Percentiles rank a stretch among this genome's conserved stretches.
These are phyloP conservation scores for Dendrocincla tyrannina DNA, from an alignment of 2,797 vertebrate species.

Conservation along the genomic window DNA sequence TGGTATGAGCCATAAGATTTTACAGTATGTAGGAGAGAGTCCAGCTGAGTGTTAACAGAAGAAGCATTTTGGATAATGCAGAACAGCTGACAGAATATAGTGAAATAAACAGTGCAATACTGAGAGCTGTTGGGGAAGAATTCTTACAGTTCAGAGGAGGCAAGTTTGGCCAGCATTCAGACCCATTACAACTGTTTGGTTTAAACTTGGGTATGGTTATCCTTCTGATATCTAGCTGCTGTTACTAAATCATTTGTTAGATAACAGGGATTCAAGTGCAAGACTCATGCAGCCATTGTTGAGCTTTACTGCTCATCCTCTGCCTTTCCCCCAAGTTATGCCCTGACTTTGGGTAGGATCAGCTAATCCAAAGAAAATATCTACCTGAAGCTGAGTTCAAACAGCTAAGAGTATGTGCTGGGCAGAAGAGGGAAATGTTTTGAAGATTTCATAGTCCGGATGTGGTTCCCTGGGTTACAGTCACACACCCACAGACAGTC, in stretches of 20 bases:
- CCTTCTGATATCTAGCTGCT: background rate
- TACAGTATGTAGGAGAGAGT: constrained; percentile 70
- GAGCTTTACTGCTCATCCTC: background rate
- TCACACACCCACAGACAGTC: background rate
- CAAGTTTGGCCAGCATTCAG: constrained; percentile 57
- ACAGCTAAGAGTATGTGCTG: background rate
- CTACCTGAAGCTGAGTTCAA: background rate
- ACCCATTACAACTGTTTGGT: background rate
- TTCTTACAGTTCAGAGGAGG: constrained; percentile 66
- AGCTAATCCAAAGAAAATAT: background rate
- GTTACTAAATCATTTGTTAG: background rate
- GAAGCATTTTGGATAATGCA: constrained; percentile 68
- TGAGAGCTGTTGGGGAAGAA: constrained; percentile 18
- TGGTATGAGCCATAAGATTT: constrained; percentile 74
- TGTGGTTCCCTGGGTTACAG: background rate
- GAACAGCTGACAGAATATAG: constrained; percentile 69
- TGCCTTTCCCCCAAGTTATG: background rate
- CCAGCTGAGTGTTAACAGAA: constrained; percentile 73
- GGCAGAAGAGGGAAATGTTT: background rate
- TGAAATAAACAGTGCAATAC: constrained; percentile 62
- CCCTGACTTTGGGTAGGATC: background rate
- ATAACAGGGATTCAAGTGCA: background rate
- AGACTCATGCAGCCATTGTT: background rate
- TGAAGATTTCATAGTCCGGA: background rate
- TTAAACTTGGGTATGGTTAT: background rate